Percentiles rank a stretch among this genome's conserved stretches.
These are phyloP conservation scores for Cephus rjabovi DNA, from an alignment of 2,888 invertebrate species.

Conservation along the genomic window DNA sequence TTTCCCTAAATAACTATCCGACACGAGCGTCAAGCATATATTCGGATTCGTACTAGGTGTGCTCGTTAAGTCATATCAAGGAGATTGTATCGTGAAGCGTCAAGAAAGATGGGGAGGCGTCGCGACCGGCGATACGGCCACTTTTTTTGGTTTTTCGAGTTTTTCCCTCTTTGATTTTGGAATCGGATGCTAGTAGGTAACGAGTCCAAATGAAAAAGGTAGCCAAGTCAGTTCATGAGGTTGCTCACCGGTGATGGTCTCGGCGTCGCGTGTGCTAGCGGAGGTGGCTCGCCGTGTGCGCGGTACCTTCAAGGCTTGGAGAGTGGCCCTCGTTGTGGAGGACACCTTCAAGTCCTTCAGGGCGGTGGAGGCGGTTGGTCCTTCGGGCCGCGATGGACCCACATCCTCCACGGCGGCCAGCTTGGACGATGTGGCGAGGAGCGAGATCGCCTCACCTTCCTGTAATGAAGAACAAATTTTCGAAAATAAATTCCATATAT, in stretches of 20 bases:
- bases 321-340: slow-evolving; percentile 58
- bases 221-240: not conserved
- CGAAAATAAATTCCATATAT: not conserved
- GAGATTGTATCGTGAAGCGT: not conserved
- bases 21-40: not conserved
- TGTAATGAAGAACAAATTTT: slow-evolving; percentile 30
- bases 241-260: slow-evolving; percentile 77
- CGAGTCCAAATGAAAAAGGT: not conserved
- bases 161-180: not conserved
- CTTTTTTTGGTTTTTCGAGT: not conserved
- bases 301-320: slow-evolving; percentile 64
- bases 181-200: not conserved
- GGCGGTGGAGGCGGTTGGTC: slow-evolving; percentile 49
- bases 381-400: slow-evolving; percentile 76
- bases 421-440: slow-evolving; percentile 72
- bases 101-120: not conserved
- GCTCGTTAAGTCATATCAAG: not conserved
- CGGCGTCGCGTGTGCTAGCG: slow-evolving; percentile 70
- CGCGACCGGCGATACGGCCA: not conserved
- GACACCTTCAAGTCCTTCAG: slow-evolving; percentile 50
- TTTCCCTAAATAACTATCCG: not conserved
- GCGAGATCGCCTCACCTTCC: slow-evolving; percentile 66
- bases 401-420: slow-evolving; percentile 85
- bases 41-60: not conserved
- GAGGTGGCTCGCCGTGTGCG: slow-evolving; percentile 68